Evolutionary conservation across 2,888 invertebrate genomes (phyloP), one percentile per base, ranked within the genome.

Genomic region (Parnassius mnemosyne): DNA sequence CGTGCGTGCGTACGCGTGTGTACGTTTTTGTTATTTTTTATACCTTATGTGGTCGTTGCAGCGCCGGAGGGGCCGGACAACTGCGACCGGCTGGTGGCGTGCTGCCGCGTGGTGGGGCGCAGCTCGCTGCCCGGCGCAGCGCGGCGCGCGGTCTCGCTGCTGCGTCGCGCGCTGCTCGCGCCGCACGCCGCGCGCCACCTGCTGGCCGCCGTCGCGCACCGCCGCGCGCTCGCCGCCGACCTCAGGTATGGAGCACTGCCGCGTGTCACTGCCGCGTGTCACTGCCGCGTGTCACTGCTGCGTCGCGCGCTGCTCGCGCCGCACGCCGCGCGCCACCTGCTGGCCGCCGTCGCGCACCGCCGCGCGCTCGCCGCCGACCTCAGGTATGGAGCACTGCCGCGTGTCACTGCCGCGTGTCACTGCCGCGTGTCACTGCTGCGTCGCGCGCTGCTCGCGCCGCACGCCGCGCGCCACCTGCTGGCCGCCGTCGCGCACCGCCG

Each of bases 261-360:
- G 20, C 3, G 10, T 10, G 43, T 11, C 43, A 43, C 43, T 11
- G 10, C 43, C 11, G 10, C 43, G 11, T 11, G 43, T 43, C 1
- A 11, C 43, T 10, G 10, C 43, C 43, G 9, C 10, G 94, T 62
- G 84, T 93, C n/a, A 94, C 95, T 34, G 93, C 95, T 11, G 94
- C 94, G 66, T 94, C 97, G 60, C 83, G 97, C 94, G 63, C 94
- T 97, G 51, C 85, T 96, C 92, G 95, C 61, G 93, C 95, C 60
- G 86, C 82, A 69, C 92, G 77, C 83, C 59, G 85, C 85, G 46
- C 72, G 80, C 34, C 72, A 71, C 46, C 63, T 81, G 68, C 81
- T 97, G 34, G 94, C 94, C 51, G 94, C 96, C 60, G 94, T 97
- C 65, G 92, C 95, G 0, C 93, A 95, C 65, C 92, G 95, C 0